Conservation (phyloP, 2,113 vertebrate genomes). For the Serinus canaria region DNA sequence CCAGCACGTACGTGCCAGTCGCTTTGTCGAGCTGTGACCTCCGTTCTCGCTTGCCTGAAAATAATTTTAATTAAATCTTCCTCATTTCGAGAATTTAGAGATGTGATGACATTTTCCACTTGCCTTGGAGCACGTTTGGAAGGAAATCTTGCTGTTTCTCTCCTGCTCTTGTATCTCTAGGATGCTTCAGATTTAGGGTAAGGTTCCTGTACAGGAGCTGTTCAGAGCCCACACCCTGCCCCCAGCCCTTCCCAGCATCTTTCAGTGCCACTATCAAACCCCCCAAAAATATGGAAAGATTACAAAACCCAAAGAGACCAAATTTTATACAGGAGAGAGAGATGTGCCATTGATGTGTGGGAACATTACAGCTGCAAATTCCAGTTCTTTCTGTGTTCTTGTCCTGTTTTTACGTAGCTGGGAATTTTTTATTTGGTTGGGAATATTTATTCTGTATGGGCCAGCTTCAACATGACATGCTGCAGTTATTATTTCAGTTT, state of each 20-base stretch:
- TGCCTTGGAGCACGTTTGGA: neutral
- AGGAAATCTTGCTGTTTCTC: neutral
- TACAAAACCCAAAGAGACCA: neutral
- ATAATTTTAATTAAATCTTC: neutral
- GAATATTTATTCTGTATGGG: neutral
- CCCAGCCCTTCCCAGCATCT: neutral
- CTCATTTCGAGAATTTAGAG: neutral
- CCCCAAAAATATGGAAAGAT: neutral
- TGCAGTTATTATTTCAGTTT: neutral
- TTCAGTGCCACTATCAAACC: neutral
- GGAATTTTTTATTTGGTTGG: neutral
- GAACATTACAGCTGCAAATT: neutral
- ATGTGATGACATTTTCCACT: neutral
- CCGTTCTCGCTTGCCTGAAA: neutral
- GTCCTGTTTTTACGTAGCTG: neutral
- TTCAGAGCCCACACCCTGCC: neutral
- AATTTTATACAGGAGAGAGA: neutral
- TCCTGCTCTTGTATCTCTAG: neutral
- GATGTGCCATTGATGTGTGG: neutral
- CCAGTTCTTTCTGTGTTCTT: neutral
- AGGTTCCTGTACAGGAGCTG: neutral
- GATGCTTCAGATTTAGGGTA: neutral
- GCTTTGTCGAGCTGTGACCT: neutral
- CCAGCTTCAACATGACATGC: neutral
- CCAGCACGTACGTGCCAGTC: accelerated